Evolutionary conservation across 2,113 vertebrate species (phyloP).

Genomic region (Urocynchramus pylzowi): DNA sequence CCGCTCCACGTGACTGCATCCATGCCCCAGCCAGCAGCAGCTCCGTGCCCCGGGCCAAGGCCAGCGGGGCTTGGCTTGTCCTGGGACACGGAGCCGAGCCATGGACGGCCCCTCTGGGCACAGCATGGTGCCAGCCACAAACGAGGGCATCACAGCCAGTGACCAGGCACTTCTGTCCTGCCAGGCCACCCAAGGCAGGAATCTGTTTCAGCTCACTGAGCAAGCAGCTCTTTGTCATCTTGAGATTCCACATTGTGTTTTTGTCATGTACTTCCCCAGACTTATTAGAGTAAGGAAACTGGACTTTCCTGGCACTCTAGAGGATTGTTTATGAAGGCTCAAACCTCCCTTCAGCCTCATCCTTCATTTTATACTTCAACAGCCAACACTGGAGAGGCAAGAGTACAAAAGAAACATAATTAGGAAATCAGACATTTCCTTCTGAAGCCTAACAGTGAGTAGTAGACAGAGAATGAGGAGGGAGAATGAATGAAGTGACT

Average conservation of each 20-base stretch:
- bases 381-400: constrained; percentile 56
- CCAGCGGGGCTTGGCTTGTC: not conserved
- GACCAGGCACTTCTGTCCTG: not conserved
- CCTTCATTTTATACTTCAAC: constrained; percentile 59
- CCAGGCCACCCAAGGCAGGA: not conserved
- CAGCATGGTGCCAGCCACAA: not conserved
- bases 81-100: not conserved
- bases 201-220: not conserved
- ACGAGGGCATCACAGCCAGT: not conserved
- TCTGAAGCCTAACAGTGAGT: constrained; percentile 24
- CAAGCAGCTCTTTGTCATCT: not conserved
- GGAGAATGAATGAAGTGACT: constrained; percentile 33
- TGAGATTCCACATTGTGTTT: not conserved
- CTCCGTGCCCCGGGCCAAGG: not conserved
- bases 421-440: constrained; percentile 54
- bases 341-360: constrained; percentile 62
- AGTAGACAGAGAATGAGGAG: not conserved
- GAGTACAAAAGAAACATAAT: constrained; percentile 63
- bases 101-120: not conserved
- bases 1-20: accelerated
- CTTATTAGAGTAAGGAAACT: constrained; percentile 59
- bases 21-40: not conserved
- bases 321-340: constrained; percentile 64
- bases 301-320: constrained; percentile 61
- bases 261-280: constrained; percentile 29